Percentiles rank a stretch among this genome's conserved stretches.
phyloP scores from a whole-genome alignment of 1,140 invertebrate species.

The Drosophila funebris region DNA sequence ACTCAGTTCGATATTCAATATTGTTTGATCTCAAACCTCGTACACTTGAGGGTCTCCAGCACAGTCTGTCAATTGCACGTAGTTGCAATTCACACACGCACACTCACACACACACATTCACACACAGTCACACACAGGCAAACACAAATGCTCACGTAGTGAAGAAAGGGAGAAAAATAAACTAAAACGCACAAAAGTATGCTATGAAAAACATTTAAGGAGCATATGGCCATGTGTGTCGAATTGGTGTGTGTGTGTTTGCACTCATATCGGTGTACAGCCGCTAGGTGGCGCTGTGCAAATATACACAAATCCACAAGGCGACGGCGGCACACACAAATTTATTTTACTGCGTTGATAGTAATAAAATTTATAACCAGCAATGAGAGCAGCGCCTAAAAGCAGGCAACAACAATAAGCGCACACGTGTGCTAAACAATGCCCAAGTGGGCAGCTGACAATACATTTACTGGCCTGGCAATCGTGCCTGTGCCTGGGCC shows the following conservation, averaged over 20 bases:
- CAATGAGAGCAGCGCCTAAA: conserved; percentile 59
- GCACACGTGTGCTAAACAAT: conserved; percentile 64
- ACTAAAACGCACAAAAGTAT: conserved; percentile 50
- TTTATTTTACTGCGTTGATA: conserved; percentile 73
- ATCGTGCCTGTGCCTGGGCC: conserved; percentile 40
- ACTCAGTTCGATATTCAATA: background rate
- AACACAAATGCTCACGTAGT: background rate
- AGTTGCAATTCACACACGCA: conserved; percentile 20
- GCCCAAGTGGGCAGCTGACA: conserved; percentile 55
- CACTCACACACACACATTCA: conserved; percentile 1
- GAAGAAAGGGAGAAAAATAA: background rate
- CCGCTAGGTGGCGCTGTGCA: conserved; percentile 36
- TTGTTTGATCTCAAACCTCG: background rate
- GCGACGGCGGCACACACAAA: conserved; percentile 55
- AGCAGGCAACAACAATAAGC: conserved; percentile 59
- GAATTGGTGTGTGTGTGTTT: conserved; percentile 9
- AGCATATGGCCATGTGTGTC: conserved; percentile 47
- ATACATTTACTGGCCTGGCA: conserved; percentile 29
- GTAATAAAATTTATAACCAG: conserved; percentile 78
- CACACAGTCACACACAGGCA: background rate
- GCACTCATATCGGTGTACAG: background rate
- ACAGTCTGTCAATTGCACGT: conserved; percentile 21
- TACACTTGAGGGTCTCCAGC: background rate
- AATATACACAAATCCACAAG: conserved; percentile 73
- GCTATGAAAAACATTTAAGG: conserved; percentile 58